A percentile compares a stretch with the other conserved stretches of the same genome.
Conservation (phyloP, 2,888 invertebrate genomes). For the Eristalinus sepulchralis region DNA sequence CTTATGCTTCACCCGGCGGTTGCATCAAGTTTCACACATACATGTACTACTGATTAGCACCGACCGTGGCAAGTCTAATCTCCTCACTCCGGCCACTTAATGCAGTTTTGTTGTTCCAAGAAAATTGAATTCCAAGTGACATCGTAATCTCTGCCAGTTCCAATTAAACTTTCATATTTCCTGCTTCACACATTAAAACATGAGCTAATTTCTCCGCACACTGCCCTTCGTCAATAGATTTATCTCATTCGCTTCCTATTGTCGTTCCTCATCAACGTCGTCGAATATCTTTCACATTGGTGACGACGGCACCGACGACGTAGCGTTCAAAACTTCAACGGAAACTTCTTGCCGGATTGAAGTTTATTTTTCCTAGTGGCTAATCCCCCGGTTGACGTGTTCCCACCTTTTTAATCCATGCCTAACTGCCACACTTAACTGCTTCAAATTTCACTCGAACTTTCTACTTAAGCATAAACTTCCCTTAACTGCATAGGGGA, state of each 20-base stretch:
- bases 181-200: neutral
- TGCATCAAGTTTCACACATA: no score
- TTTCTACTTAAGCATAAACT: constrained; percentile 42
- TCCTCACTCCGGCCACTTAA: neutral
- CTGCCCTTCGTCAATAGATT: neutral
- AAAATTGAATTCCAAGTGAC: neutral
- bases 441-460: constrained; percentile 30
- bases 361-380: neutral
- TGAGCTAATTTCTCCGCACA: neutral
- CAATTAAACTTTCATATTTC: neutral
- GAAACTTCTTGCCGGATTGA: neutral
- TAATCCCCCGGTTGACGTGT: constrained; percentile 21
- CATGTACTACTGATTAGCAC: neutral
- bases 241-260: neutral
- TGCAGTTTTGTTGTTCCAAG: no score
- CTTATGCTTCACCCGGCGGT: no score
- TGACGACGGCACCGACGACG: neutral
- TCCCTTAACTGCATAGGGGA: constrained; percentile 38
- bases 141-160: neutral
- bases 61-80: neutral
- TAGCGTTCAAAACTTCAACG: neutral
- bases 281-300: neutral
- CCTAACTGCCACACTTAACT: constrained; percentile 37
- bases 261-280: neutral
- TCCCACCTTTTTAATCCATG: constrained; percentile 19